These are phyloP conservation scores for Dendrocincla fuliginosa DNA, from an alignment of 2,797 vertebrate species.

Conservation along the genomic window DNA sequence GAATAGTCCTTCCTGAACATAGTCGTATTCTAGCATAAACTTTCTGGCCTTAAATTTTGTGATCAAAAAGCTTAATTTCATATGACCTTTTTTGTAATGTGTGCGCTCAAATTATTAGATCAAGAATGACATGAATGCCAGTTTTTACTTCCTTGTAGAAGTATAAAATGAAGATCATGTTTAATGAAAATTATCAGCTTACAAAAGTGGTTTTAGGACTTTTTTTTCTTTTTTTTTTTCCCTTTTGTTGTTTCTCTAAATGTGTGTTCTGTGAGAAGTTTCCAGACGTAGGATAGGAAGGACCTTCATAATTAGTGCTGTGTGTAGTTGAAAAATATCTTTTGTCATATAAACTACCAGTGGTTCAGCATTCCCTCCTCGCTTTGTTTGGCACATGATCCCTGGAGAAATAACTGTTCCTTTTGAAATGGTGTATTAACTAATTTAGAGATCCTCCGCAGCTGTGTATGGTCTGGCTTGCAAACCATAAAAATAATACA, in stretches of 20 bases:
- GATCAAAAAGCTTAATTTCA: not conserved
- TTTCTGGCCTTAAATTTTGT: not conserved
- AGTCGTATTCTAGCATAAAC: not conserved
- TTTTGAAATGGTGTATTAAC: slow-evolving; percentile 32
- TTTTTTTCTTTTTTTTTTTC: too few species aligned
- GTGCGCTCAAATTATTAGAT: not conserved
- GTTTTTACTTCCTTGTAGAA: not conserved
- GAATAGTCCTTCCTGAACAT: not conserved
- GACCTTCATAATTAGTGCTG: not conserved
- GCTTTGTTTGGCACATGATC: slow-evolving; percentile 31
- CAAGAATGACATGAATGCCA: not conserved
- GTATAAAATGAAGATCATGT: not conserved
- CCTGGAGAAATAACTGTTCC: slow-evolving; percentile 48
- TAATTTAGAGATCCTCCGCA: slow-evolving; percentile 27
- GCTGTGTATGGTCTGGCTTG: slow-evolving; percentile 19
- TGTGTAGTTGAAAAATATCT: slow-evolving; percentile 6
- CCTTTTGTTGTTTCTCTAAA: not conserved
- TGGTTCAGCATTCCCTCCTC: not conserved
- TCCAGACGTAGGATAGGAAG: not conserved
- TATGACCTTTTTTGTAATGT: not conserved
- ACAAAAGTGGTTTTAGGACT: not conserved
- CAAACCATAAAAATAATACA: slow-evolving; percentile 27
- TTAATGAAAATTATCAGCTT: not conserved
- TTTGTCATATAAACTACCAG: slow-evolving; percentile 11
- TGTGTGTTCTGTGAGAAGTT: not conserved